Percentiles rank a stretch among this genome's conserved stretches.
These are phyloP conservation scores for Ptilodon capucinus DNA, from an alignment of 2,888 invertebrate genomes.

Conservation along the genomic window DNA sequence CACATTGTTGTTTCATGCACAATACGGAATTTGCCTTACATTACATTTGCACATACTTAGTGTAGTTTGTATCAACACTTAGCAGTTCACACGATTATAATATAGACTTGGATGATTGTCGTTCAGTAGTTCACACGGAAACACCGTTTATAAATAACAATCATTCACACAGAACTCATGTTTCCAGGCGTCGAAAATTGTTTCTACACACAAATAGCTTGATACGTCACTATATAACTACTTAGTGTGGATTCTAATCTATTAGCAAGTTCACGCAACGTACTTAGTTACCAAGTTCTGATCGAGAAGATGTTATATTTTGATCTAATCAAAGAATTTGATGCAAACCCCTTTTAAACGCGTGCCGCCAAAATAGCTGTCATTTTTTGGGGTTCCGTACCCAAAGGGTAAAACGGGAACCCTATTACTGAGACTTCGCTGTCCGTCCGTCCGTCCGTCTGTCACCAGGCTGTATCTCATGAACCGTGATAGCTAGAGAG, in stretches of 20 bases:
- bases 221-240: background rate
- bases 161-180: background rate
- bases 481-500: too few species aligned
- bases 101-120: background rate
- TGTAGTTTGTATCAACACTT: background rate
- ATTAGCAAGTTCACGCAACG: background rate
- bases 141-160: background rate
- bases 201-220: too few species aligned
- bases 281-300: background rate
- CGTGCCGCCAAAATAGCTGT: too few species aligned
- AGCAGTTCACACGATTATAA: background rate
- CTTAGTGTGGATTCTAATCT: background rate
- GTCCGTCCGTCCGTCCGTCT: too few species aligned
- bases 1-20: too few species aligned
- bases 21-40: background rate
- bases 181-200: background rate
- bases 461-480: too few species aligned
- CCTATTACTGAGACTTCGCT: too few species aligned
- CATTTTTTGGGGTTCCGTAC: too few species aligned
- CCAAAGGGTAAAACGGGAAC: too few species aligned
- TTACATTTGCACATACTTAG: background rate
- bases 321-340: too few species aligned
- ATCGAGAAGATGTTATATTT: too few species aligned
- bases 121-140: background rate
- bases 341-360: too few species aligned